Conservation (phyloP, 2,113 vertebrate genomes). For the Ciconia stormi region DNA sequence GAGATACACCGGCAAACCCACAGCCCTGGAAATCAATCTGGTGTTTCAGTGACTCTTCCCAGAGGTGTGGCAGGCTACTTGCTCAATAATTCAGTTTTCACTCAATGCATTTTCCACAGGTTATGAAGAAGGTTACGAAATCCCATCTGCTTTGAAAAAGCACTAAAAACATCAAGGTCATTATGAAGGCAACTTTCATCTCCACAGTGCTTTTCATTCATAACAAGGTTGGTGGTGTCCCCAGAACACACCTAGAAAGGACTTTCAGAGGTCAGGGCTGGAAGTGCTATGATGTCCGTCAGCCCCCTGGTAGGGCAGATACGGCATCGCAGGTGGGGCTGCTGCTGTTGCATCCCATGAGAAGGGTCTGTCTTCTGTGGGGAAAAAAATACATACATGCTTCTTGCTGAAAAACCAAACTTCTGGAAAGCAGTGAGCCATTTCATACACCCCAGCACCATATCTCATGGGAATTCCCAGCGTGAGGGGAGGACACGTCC, state of each 20-base stretch:
- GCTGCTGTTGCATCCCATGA: not conserved
- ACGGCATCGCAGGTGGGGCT: accelerated
- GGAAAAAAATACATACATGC: not conserved
- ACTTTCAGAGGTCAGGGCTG: not conserved
- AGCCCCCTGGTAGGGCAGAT: not conserved
- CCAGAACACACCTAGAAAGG: not conserved
- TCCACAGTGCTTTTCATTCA: accelerated
- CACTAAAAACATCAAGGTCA: not conserved
- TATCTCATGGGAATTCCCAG: not conserved
- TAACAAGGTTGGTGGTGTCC: not conserved
- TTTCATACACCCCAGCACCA: not conserved
- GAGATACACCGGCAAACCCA: not conserved
- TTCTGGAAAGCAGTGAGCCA: accelerated
- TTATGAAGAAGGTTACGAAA: not conserved
- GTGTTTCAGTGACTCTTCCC: not conserved
- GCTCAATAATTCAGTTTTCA: not conserved
- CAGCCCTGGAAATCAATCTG: not conserved
- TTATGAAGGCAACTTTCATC: accelerated
- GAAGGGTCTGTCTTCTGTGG: not conserved
- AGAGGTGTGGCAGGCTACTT: not conserved
- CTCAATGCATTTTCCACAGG: not conserved
- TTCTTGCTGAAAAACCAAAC: not conserved
- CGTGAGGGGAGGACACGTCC: accelerated
- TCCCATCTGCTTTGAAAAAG: not conserved
- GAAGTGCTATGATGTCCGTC: not conserved